These are phyloP conservation scores for Phataginus tricuspis DNA, from an alignment of 2,797 vertebrate genomes.

Conservation along the genomic window DNA sequence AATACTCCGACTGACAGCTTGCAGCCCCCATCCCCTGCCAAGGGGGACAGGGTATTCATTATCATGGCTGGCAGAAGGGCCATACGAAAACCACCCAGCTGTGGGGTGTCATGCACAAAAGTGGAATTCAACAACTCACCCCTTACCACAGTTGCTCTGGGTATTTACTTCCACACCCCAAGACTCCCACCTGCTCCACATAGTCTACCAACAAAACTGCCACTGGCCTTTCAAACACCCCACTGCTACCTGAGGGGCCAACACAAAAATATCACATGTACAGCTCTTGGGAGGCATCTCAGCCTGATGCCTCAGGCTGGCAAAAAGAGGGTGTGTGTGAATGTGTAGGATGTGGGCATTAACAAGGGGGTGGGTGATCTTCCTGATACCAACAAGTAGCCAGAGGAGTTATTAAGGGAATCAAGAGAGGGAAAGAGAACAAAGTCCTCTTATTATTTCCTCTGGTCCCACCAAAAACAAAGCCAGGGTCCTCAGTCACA, in stretches of 20 bases:
- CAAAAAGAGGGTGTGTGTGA: background rate
- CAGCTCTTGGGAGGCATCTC: conserved; percentile 60
- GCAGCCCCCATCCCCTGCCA: background rate
- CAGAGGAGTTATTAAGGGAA: background rate
- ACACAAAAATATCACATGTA: conserved; percentile 55
- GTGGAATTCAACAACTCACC: background rate
- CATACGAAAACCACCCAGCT: background rate
- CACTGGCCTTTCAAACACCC: conserved; percentile 64
- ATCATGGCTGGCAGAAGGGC: background rate
- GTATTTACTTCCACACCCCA: conserved; percentile 17
- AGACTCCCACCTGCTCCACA: conserved; percentile 5
- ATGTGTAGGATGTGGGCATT: background rate
- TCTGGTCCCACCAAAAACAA: conserved; percentile 48
- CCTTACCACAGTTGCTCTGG: background rate
- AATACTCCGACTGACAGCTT: background rate
- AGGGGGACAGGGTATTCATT: background rate
- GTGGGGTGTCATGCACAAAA: background rate
- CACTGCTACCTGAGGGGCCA: conserved; percentile 48
- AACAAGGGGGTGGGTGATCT: background rate
- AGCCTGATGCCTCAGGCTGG: conserved; percentile 30
- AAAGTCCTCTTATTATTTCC: conserved; percentile 33
- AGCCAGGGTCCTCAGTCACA: background rate
- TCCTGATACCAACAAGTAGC: conserved; percentile 6
- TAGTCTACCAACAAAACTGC: conserved; percentile 55
- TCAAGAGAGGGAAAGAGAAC: background rate